Percentiles rank a stretch among this genome's conserved stretches.
Evolutionary conservation across 2,888 invertebrate genomes (phyloP).

Genomic region (Myathropa florea): DNA sequence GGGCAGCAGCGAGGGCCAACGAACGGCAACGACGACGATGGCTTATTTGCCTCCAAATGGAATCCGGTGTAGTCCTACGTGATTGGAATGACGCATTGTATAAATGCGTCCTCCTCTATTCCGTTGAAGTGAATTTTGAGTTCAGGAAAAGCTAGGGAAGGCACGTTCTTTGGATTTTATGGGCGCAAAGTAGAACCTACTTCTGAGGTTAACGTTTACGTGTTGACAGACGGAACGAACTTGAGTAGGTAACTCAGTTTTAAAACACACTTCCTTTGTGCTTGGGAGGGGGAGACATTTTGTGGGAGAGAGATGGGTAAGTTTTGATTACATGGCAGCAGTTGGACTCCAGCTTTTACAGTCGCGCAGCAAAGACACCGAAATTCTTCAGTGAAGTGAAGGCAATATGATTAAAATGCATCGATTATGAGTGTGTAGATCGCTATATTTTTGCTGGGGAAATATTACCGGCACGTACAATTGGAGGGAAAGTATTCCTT

Average conservation of each 20-base stretch:
- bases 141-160: conserved; percentile 10
- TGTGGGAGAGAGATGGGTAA: neutral
- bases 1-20: neutral
- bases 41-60: conserved; percentile 20
- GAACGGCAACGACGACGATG: neutral
- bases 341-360: neutral
- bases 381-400: too few species aligned
- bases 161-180: conserved; percentile 52
- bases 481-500: too few species aligned
- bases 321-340: neutral
- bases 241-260: conserved; percentile 11
- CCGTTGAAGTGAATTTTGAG: neutral
- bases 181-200: conserved; percentile 10
- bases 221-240: conserved; percentile 40
- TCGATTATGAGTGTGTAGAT: too few species aligned
- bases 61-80: conserved; percentile 49
- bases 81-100: conserved; percentile 44
- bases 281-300: neutral
- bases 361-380: too few species aligned
- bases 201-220: conserved; percentile 27
- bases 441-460: too few species aligned
- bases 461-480: too few species aligned
- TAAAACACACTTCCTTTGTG: conserved; percentile 17
- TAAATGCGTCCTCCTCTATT: conserved; percentile 3
- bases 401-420: too few species aligned